Evolutionary conservation across 2,797 vertebrate species (phyloP), one percentile per base, ranked within the genome.

Genomic region (Pseudomugil gertrudae): DNA sequence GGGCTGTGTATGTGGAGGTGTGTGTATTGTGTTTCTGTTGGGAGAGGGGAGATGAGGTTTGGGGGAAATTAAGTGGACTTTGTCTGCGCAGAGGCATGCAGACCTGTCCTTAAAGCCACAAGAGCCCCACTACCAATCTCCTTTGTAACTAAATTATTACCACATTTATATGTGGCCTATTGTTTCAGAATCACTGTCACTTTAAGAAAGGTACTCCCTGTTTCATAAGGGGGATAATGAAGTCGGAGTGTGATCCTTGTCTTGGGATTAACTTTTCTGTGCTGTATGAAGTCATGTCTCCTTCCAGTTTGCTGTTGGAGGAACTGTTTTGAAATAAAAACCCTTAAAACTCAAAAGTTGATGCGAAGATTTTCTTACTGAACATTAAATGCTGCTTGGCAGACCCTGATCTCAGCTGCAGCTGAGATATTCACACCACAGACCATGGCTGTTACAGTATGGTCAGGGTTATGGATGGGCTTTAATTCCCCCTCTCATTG

Each of bases 351-450:
- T 26, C 29, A 74, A 30, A 65, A 57, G 70, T 77, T 58, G 43
- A 68, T 76, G 40, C 60, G 71, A 76, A 57, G 21, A 57, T 66
- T 48, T 55, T 55, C 38, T 56, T 0, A 1, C 65, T 69, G 67
- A 48, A 27, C 2, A 27, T 66, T 68, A 78, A 82, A 54, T 65
- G 62, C 32, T 74, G 72, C 67, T 59, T 48, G 66, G 74, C 72
- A 74, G 85, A 63, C 30, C 8, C 54, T 53, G 24, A 76, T 69
- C 60, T 79, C 53, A 35, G 55, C 66, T 78, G 45, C 52, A 69
- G 79, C 50, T 48, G 67, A 89, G 84, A 84, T 63, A 78, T 83
- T 89, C 79, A 78, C 87, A 90, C 88, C 89, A 87, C 89, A 89
- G 87, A 86, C 87, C 80, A 60, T 69, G 72, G 86, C 81, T 78